phyloP scores from a whole-genome alignment of 2,113 vertebrate genomes.

The Mormoops blainvillei region DNA sequence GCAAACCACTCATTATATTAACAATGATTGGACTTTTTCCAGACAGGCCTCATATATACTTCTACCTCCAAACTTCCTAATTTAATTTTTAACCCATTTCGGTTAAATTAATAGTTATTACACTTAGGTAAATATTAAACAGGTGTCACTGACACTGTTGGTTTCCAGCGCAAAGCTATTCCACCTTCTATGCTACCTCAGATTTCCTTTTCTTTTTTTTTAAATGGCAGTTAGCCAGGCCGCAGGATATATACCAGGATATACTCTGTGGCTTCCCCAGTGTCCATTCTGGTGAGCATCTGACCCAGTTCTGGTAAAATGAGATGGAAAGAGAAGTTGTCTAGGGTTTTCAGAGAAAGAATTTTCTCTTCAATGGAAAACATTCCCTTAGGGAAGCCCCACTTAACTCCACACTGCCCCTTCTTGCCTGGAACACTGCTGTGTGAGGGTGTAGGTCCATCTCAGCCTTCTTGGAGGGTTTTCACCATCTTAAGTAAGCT shows the following conservation, averaged over 20 bases:
- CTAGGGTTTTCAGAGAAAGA: background rate
- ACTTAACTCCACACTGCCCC: background rate
- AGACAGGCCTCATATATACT: background rate
- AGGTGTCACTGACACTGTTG: background rate
- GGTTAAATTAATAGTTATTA: background rate
- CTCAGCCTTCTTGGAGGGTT: background rate
- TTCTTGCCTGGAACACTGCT: background rate
- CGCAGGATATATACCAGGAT: background rate
- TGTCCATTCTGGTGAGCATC: background rate
- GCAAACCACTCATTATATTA: no score
- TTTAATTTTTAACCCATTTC: background rate
- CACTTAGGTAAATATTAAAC: conserved; percentile 1
- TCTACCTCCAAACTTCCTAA: background rate
- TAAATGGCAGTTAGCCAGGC: background rate
- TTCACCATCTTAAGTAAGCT: background rate
- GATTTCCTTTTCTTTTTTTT: background rate
- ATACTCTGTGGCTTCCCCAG: background rate
- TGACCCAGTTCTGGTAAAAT: background rate
- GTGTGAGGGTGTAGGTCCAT: background rate
- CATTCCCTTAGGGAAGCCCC: background rate
- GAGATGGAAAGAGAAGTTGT: background rate
- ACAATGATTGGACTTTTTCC: no score
- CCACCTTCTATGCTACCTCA: background rate
- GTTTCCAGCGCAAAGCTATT: no score
- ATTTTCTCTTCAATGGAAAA: background rate